A percentile compares a stretch with the other conserved stretches of the same genome.
phyloP scores from a whole-genome alignment of 2,113 vertebrate genomes.

The Mesembrinibis cayennensis region DNA sequence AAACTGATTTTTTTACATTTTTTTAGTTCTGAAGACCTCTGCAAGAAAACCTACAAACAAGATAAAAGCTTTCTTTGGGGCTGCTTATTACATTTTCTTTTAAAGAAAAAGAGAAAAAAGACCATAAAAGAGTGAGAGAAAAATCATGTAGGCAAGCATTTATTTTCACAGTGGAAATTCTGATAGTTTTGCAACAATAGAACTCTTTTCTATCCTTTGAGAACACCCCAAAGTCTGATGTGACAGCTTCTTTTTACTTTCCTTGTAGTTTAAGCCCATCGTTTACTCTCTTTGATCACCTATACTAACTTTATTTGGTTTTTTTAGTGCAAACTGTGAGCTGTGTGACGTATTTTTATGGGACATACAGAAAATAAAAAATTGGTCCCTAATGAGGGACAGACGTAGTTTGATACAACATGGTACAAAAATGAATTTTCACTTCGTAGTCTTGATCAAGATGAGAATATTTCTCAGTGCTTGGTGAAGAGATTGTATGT shows the following conservation, averaged over 20 bases:
- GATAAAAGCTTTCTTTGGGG: neutral
- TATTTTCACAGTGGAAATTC: neutral
- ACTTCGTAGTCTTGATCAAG: neutral
- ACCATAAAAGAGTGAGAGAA: neutral
- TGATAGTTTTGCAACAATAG: neutral
- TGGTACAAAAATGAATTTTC: neutral
- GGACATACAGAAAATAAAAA: neutral
- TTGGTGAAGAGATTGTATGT: neutral
- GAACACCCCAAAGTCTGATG: neutral
- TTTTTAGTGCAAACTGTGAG: neutral
- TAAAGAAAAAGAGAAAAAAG: neutral
- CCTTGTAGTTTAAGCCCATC: neutral
- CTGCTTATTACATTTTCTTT: neutral
- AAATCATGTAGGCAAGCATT: neutral
- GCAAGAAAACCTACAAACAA: neutral
- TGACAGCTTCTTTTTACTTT: neutral
- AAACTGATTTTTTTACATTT: neutral
- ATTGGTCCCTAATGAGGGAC: neutral
- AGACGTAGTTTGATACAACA: neutral
- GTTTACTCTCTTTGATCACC: neutral
- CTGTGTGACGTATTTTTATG: neutral
- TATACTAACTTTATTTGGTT: neutral
- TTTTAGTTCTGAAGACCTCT: neutral
- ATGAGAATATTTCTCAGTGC: neutral
- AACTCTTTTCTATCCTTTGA: neutral